Evolutionary conservation across 2,797 vertebrate genomes (phyloP), one percentile per base, ranked within the genome.

Genomic region (Pteropus rufus): DNA sequence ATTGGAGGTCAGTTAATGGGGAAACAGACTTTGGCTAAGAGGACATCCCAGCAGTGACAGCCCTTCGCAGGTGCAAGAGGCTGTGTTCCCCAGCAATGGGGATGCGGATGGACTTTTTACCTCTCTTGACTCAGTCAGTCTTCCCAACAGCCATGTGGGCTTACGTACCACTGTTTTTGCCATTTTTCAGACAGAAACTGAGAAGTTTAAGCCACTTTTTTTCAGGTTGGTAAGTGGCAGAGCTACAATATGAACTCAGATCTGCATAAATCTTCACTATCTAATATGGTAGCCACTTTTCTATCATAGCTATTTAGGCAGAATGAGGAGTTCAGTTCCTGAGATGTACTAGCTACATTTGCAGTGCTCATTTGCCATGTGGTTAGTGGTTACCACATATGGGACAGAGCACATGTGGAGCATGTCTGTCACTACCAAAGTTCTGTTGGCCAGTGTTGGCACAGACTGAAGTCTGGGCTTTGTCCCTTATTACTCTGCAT

Each of bases 301-400:
- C 60, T 1, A 0, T 41, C 58, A 46, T 49, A 39, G 52, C 60
- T 24, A 0, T n/a, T 82, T 26, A 72, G 46, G 26, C 2, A 70
- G 70, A 69, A 39, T 10, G 52, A 54, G 54, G 56, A 15, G 46
- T 41, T 56, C 39, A 1, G 10, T 7, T 58, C 39, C 36, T 16
- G 7, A 3, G 29, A 31, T 12, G 44, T 70, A 14, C 9, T 0
- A 7, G 46, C 62, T 39, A 0, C 34, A 2, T 5, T 14, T 34
- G 39, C 5, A 1, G 12, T 2, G 21, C 5, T 14, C 9, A 0
- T 46, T n/a, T 7, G 23, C 86, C 1, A 0, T 29, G 46, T 6
- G 39, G 65, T 10, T 3, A 0, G 49, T 31, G 64, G 65, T 36
- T 26, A 0, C 36, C 11, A 2, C 0, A 0, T 3, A 0, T 18